phyloP scores from a whole-genome alignment of 2,888 invertebrate genomes.

The Macroteleia sp. region DNA sequence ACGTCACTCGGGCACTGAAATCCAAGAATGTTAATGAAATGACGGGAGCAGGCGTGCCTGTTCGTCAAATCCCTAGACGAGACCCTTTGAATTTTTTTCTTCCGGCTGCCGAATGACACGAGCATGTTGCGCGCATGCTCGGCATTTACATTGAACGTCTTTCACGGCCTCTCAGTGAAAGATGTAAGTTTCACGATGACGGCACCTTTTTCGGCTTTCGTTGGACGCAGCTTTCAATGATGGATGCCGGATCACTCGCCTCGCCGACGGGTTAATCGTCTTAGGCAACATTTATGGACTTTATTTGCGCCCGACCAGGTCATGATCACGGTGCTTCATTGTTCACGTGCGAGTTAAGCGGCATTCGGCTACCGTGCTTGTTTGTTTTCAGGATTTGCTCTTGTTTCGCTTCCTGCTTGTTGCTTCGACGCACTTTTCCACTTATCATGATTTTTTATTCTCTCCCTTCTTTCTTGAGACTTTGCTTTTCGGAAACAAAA shows the following conservation, averaged over 20 bases:
- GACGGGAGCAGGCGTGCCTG: conserved; percentile 64
- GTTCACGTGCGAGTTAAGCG: too few relatives aligned
- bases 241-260: conserved; percentile 9
- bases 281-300: background rate
- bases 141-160: conserved; percentile 38
- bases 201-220: conserved; percentile 45
- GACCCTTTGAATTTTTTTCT: conserved; percentile 50
- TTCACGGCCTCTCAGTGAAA: conserved; percentile 21
- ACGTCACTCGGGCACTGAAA: conserved; percentile 45
- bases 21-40: conserved; percentile 68
- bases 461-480: too few relatives aligned
- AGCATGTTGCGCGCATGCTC: conserved; percentile 35
- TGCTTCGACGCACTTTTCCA: too few relatives aligned
- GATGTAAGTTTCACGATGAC: conserved; percentile 38
- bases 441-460: too few relatives aligned
- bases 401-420: too few relatives aligned
- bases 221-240: conserved; percentile 20
- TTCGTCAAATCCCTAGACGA: conserved; percentile 58
- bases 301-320: too few relatives aligned
- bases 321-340: too few relatives aligned
- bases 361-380: too few relatives aligned
- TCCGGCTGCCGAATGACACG: conserved; percentile 45
- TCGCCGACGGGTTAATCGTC: conserved; percentile 7
- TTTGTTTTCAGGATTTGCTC: too few relatives aligned
- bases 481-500: too few relatives aligned